phyloP scores from a whole-genome alignment of 2,113 vertebrate genomes.

The Nannospalax galili region DNA sequence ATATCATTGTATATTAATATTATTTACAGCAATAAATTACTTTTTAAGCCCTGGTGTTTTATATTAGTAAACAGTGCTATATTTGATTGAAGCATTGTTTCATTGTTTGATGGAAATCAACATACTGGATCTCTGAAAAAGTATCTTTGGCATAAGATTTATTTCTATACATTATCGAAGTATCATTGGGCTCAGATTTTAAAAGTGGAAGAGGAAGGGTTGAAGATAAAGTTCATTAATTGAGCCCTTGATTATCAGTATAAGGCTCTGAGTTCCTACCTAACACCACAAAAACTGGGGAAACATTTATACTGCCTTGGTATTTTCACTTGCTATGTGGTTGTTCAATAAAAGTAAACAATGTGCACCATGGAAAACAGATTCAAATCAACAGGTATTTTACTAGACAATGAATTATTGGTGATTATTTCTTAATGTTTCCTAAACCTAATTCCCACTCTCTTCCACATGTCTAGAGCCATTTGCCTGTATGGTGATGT shows the following conservation, averaged over 20 bases:
- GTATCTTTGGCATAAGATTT: conserved; percentile 49
- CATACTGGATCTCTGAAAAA: conserved; percentile 42
- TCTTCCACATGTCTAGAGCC: background rate
- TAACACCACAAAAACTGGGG: background rate
- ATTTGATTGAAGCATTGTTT: background rate
- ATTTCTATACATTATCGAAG: conserved; percentile 73
- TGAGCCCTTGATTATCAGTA: background rate
- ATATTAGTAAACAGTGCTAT: background rate
- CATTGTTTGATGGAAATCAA: background rate
- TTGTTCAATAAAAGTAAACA: conserved; percentile 53
- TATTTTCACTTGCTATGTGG: conserved; percentile 68
- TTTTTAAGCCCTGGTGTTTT: background rate
- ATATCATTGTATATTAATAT: background rate
- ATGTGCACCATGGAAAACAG: conserved; percentile 45
- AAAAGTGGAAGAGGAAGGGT: conserved; percentile 71
- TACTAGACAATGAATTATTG: conserved; percentile 54
- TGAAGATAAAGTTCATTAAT: background rate
- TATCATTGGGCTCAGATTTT: conserved; percentile 58
- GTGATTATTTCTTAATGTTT: conserved; percentile 16
- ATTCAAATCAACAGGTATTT: background rate
- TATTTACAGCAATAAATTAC: background rate
- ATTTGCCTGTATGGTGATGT: background rate
- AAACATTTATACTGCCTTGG: conserved; percentile 77
- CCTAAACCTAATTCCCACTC: background rate
- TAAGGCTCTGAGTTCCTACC: background rate